Evolutionary conservation across 2,888 invertebrate genomes (phyloP), one percentile per base, ranked within the genome.

Genomic region (Pyrochroa serraticornis): DNA sequence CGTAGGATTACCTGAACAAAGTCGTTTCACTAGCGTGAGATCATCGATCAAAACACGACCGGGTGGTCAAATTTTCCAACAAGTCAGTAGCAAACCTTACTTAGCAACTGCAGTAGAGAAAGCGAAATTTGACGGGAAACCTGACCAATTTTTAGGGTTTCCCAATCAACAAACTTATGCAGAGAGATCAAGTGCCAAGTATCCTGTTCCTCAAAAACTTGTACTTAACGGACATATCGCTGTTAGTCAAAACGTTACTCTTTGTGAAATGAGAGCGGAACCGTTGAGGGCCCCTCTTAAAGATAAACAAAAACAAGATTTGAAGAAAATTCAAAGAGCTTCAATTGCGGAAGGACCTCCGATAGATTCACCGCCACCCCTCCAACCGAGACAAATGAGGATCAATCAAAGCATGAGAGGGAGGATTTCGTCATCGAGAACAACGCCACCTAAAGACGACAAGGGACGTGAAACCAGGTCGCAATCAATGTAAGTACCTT

Each of bases 151-250:
- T 14, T 54, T 72, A 34, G 69, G 72, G 12, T 74, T 74, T 55
- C 73, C 74, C 6, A 75, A 66, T 60, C 74, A 75, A 50, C 69
- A 73, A 43, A 70, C 69, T 9, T 77, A 78, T 37, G 79, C 78
- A 0, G 81, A 80, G 51, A 75, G 81, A 60, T 80, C 82, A 2
- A 82, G 79, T 65, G 70, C 81, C 43, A 76, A 82, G 63, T 82
- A 81, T 69, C 79, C 77, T 1, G 61, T 79, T 0, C 77, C 78
- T 2, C 82, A 82, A 58, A 83, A 82, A 64, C 70, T 83, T 1
- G 75, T 80, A 57, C 67, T 82, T 5, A 83, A 82, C 59, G 72
- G 82, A 6, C 79, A 77, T 60, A 73, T 82, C 3, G 78, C 78
- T 0, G 73, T 77, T 7, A 80, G 81, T 66, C 77, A 80, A 62